These are phyloP conservation scores for Molorchus minor DNA, from an alignment of 2,888 invertebrate genomes.

Conservation along the genomic window DNA sequence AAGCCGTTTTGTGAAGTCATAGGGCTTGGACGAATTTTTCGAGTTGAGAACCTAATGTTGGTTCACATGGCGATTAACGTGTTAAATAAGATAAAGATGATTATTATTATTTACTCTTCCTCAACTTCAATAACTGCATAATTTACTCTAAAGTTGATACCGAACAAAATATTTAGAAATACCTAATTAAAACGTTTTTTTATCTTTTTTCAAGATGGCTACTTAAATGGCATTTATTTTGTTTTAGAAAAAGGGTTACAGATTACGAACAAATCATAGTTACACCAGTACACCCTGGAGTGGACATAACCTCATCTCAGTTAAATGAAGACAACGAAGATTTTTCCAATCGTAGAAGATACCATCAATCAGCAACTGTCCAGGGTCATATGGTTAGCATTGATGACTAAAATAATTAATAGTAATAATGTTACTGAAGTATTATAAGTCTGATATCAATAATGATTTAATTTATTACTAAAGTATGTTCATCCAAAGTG, in stretches of 20 bases:
- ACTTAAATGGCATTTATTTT: constrained; percentile 1
- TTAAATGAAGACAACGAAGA: constrained; percentile 96
- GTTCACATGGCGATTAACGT: too few relatives aligned
- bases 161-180: too few relatives aligned
- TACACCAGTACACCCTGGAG: constrained; percentile 81
- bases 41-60: too few relatives aligned
- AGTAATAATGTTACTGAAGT: not conserved
- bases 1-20: too few relatives aligned
- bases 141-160: too few relatives aligned
- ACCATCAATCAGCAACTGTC: constrained; percentile 89
- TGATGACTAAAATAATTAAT: constrained; percentile 53
- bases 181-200: constrained; percentile 28
- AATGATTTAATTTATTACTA: not conserved
- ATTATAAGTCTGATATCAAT: constrained; percentile 8
- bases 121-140: too few relatives aligned
- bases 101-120: too few relatives aligned
- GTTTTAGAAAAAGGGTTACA: constrained; percentile 75
- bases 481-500: not conserved
- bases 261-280: constrained; percentile 89
- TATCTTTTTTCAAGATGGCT: not conserved
- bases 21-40: too few relatives aligned
- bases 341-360: constrained; percentile 89
- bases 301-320: constrained; percentile 84
- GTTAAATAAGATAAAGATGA: too few relatives aligned
- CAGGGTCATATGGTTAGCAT: constrained; percentile 74